phyloP scores from a whole-genome alignment of 2,113 vertebrate species.

The Alligator sinensis region DNA sequence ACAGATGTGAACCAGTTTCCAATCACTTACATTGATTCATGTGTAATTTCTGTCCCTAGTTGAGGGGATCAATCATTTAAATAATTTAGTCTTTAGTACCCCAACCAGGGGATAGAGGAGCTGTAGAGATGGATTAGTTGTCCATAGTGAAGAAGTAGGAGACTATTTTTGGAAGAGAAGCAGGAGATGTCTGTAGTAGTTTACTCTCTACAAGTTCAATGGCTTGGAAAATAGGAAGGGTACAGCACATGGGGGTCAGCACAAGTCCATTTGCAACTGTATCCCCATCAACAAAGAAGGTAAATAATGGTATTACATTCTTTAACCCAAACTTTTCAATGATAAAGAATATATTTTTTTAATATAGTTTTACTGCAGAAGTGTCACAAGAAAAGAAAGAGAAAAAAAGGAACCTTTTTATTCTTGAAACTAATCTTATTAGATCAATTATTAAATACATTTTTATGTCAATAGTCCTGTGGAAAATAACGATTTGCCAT shows the following conservation, averaged over 20 bases:
- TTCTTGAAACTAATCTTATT: constrained; percentile 2
- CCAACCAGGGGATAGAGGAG: neutral
- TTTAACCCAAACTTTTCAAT: constrained; percentile 16
- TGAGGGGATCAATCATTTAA: no score
- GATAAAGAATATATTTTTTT: constrained; percentile 4
- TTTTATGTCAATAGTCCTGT: neutral
- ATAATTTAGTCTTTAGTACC: no score
- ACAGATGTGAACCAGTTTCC: no score
- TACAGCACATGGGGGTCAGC: neutral
- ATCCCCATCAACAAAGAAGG: neutral
- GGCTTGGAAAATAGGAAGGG: neutral
- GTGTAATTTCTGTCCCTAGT: no score
- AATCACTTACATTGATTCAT: no score
- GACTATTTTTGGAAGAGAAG: neutral
- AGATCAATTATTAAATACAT: neutral
- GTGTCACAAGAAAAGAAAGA: neutral
- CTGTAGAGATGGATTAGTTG: neutral
- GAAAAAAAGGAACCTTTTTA: neutral
- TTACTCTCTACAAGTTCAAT: neutral
- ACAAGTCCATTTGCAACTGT: neutral
- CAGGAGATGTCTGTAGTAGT: neutral
- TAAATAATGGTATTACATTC: constrained; percentile 38
- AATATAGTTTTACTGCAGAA: neutral
- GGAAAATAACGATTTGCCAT: constrained; percentile 36
- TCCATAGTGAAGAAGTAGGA: neutral